Evolutionary conservation across 2,113 vertebrate species (phyloP), one percentile per base, ranked within the genome.

Genomic region (Leucosticte australis): DNA sequence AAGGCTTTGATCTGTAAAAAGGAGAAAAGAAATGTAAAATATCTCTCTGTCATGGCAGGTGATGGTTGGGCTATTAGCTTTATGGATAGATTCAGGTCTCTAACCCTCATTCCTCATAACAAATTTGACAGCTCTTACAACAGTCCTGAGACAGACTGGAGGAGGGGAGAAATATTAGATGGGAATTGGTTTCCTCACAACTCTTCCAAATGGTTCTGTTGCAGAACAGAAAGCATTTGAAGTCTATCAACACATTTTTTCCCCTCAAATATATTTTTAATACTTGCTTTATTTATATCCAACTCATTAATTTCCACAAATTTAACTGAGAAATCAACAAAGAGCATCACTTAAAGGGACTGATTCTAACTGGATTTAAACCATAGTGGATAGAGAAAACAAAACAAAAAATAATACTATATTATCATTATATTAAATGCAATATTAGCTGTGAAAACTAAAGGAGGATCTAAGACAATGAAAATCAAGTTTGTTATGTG

Each of bases 1-100:
- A 60, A 68, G 57, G 73, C 60, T 94, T 96, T 95, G 84, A 89
- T 95, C 30, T 89, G 22, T 79, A 64, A 87, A 81, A 89, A 26
- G 65, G 16, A 68, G 39, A 64, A 91, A 60, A 70, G 30, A 91
- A 85, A 91, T 59, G 65, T 87, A 93, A 94, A 95, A 50, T 73
- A 90, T 9, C 35, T 85, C 39, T 42, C 57, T 68, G 57, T 47
- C 44, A 94, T 18, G 78, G 52, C 74, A 93, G 57, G 41, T 90
- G 87, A 68, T 1, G 9, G 53, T 79, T 82, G 57, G 73, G 37
- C 41, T 91, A 73, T 90, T 91, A 95, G 39, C 65, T 85, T 42
- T 90, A 49, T 11, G 28, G n/a, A 81, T 79, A 93, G 53, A 73
- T 68, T 68, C 52, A 60, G 23, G 69, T 91, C 30, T 78, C 56